Conservation (phyloP, 2,888 invertebrate genomes). For the Sesia apiformis region DNA sequence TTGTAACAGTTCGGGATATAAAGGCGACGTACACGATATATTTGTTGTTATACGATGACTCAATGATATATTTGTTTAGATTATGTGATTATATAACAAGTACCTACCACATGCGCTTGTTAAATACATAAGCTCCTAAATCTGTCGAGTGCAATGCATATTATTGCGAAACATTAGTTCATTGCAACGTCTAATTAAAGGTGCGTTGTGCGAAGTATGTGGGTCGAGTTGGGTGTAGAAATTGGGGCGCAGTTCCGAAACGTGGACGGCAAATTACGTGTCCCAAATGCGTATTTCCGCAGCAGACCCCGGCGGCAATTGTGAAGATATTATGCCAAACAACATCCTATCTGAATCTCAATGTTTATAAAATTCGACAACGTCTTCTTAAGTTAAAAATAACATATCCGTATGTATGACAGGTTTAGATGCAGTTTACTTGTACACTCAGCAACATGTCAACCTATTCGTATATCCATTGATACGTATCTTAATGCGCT, state of each 20-base stretch:
- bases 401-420: too few relatives aligned
- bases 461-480: too few relatives aligned
- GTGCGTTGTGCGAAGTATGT: conserved; percentile 38
- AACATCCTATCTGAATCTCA: too few relatives aligned
- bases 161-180: conserved; percentile 33
- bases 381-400: too few relatives aligned
- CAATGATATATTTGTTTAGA: too few relatives aligned
- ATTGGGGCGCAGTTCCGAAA: conserved; percentile 42
- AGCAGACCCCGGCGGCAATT: conserved; percentile 23
- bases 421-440: too few relatives aligned
- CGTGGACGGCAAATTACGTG: conserved; percentile 32
- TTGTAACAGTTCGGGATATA: too few relatives aligned
- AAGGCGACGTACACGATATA: too few relatives aligned
- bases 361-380: too few relatives aligned
- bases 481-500: too few relatives aligned
- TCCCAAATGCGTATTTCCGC: conserved; percentile 53
- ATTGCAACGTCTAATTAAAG: conserved; percentile 49
- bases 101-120: conserved; percentile 14
- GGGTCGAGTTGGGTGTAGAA: conserved; percentile 15
- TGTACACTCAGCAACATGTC: too few relatives aligned
- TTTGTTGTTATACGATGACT: too few relatives aligned
- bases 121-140: conserved; percentile 21
- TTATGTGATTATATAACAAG: neutral
- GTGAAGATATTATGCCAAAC: neutral
- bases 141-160: conserved; percentile 31